Evolutionary conservation across 2,888 invertebrate species (phyloP), one percentile per base, ranked within the genome.

Genomic region (Rhingia rostrata): DNA sequence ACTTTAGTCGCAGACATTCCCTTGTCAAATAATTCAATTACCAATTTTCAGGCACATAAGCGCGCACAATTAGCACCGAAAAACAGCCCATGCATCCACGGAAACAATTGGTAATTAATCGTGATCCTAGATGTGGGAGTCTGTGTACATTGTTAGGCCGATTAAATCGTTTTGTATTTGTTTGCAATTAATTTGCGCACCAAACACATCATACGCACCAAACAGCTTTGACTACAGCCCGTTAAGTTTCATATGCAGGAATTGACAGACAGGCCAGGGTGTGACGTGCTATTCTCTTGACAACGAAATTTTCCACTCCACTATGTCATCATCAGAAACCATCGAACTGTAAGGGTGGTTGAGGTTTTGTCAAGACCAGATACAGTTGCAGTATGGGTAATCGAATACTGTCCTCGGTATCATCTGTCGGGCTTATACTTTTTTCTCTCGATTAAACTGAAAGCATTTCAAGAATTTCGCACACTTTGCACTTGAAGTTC

Each of bases 101-200:
- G 53, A 75, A 84, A 84, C 84, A 83, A 84, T 75, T 70, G 80
- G 74, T 75, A 84, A 84, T 84, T 84, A 84, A 84, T 70, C 60
- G 61, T 61, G 70, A 80, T 75, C 79, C 74, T 60, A 30, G 70
- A 70, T 72, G 58, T 32, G 9, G 33, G 39, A 47, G 35, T 53
- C 30, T 66, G 49, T 53, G 45, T 66, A 64, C 67, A 64, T 54
- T 35, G 58, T 14, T 33, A 10, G n/a, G 43, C 14, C 66, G 9
- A 45, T 67, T 61, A 67, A 22, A 22, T 64, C 47, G 79, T 56
- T 73, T 84, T 84, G 84, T 84, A 66, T 80, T 84, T 80, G 80
- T 43, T 80, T 47, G 75, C 69, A 84, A 80, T 80, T 61, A 80
- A 66, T 80, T 75, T 75, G 74, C 79, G 41, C 78, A 82, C 66